Conservation (phyloP, 2,888 invertebrate species). For the Stenodera caucasica region DNA sequence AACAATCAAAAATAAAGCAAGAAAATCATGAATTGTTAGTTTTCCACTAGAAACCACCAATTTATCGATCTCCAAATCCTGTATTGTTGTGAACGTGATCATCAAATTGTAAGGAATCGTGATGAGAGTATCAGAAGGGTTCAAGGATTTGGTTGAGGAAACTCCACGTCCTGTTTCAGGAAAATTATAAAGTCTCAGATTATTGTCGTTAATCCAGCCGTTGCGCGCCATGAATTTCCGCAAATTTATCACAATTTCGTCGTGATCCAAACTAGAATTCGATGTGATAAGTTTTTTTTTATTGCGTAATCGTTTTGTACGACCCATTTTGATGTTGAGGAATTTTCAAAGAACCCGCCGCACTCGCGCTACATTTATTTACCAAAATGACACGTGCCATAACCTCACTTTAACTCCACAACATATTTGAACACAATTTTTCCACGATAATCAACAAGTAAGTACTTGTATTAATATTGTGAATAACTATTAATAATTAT, state of each 20-base stretch:
- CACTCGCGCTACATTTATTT: background rate
- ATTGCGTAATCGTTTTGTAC: slow-evolving; percentile 17
- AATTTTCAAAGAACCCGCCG: background rate
- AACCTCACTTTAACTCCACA: slow-evolving; percentile 16
- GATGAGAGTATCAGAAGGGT: slow-evolving; percentile 63
- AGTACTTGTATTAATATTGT: background rate
- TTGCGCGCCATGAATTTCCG: slow-evolving; percentile 21
- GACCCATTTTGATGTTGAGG: slow-evolving; percentile 17
- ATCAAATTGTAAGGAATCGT: slow-evolving; percentile 64
- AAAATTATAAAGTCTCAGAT: slow-evolving; percentile 64
- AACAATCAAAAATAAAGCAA: slow-evolving; percentile 73
- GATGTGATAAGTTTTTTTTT: background rate
- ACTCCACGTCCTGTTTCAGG: slow-evolving; percentile 74
- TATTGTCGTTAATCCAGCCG: slow-evolving; percentile 41
- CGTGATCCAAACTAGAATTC: slow-evolving; percentile 12
- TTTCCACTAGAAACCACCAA: slow-evolving; percentile 34
- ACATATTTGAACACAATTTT: background rate
- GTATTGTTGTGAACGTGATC: slow-evolving; percentile 52
- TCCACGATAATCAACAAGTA: background rate
- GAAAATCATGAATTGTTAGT: slow-evolving; percentile 69
- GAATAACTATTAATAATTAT: too few species aligned
- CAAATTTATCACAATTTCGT: slow-evolving; percentile 13
- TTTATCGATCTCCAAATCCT: slow-evolving; percentile 21
- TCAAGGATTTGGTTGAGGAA: slow-evolving; percentile 62
- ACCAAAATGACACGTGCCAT: background rate